Evolutionary conservation across 2,797 vertebrate genomes (phyloP).

Genomic region (Rhynchonycteris naso): DNA sequence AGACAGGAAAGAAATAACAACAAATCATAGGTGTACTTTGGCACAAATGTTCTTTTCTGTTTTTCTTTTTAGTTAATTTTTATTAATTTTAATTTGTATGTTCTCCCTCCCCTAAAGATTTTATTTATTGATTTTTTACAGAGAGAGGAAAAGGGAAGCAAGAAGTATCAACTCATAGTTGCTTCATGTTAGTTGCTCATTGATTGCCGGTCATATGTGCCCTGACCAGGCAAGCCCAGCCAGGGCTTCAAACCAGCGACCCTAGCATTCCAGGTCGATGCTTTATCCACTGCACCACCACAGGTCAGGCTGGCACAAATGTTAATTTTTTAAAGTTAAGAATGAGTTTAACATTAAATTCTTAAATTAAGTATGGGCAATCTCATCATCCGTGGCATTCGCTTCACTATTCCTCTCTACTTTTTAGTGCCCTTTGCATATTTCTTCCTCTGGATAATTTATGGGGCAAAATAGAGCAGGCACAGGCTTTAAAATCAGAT

Average conservation of each 20-base stretch:
- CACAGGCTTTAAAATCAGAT: background rate
- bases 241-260: no score
- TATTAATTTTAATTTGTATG: no score
- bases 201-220: no score
- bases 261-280: no score
- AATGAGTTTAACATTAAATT: constrained; percentile 14
- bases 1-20: background rate
- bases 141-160: no score
- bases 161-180: no score
- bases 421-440: background rate
- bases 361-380: background rate
- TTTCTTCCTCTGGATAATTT: constrained; percentile 26
- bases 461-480: constrained; percentile 18
- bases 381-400: background rate
- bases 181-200: no score
- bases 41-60: background rate
- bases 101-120: no score
- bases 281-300: no score
- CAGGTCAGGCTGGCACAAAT: background rate
- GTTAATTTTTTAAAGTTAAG: constrained; percentile 53
- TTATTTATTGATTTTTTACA: no score
- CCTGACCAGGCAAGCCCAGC: no score
- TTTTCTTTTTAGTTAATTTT: no score
- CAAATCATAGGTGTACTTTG: background rate
- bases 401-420: background rate